Conservation (phyloP, 2,113 vertebrate genomes). For the Clarias gariepinus region DNA sequence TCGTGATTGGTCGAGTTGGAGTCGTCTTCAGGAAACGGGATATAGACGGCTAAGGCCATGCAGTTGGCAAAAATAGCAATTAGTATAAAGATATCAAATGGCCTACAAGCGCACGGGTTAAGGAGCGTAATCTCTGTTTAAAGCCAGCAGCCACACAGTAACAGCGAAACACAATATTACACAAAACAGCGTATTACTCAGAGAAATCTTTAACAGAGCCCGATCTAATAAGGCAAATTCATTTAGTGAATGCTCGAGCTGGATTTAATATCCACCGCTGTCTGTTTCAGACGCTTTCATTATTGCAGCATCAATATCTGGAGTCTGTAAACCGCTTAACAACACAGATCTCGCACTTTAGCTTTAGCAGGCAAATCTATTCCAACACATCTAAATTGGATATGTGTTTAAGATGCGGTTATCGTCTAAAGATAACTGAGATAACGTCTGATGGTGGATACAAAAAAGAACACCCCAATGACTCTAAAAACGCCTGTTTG, state of each 20-base stretch:
- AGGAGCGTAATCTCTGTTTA: constrained; percentile 67
- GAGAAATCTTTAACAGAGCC: constrained; percentile 4
- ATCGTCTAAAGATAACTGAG: not conserved
- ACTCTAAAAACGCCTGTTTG: not conserved
- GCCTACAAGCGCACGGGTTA: constrained; percentile 83
- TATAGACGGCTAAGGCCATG: constrained; percentile 99
- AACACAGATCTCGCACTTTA: not conserved
- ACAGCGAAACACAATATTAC: not conserved
- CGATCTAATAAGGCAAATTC: not conserved
- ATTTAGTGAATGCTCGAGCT: not conserved
- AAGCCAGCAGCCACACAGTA: not conserved
- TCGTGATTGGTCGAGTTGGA: constrained; percentile 99
- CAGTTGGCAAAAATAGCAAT: constrained; percentile 99
- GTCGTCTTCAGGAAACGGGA: constrained; percentile 98
- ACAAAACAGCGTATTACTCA: not conserved
- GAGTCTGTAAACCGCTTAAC: constrained; percentile 6
- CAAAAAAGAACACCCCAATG: too few species aligned
- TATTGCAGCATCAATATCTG: not conserved
- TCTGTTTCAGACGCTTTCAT: not conserved
- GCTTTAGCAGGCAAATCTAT: not conserved
- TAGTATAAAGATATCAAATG: constrained; percentile 99
- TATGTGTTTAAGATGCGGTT: not conserved
- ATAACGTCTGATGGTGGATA: not conserved
- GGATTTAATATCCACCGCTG: not conserved
- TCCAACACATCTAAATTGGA: not conserved